phyloP scores from a whole-genome alignment of 1,140 invertebrate genomes.

The Anagrus nilaparvatae region DNA sequence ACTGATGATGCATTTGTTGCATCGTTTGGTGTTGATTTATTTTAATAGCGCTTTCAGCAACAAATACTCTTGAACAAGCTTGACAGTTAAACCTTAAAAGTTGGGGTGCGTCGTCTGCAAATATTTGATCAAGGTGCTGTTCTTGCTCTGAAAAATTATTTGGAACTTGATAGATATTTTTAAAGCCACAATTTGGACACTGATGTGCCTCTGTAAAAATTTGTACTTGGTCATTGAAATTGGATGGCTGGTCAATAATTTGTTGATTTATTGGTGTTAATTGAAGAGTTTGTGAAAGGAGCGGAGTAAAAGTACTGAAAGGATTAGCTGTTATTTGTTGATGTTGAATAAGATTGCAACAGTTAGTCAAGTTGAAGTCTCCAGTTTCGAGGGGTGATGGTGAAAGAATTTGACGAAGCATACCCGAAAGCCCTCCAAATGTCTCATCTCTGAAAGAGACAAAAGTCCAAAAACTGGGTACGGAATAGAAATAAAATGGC shows the following conservation, averaged over 20 bases:
- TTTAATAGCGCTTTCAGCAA: slow-evolving; percentile 29
- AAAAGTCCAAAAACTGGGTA: slow-evolving; percentile 38
- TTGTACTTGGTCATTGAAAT: slow-evolving; percentile 28
- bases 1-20: neutral
- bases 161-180: slow-evolving; percentile 37
- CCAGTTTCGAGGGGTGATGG: slow-evolving; percentile 34
- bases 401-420: slow-evolving; percentile 40
- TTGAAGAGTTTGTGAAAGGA: slow-evolving; percentile 28
- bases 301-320: slow-evolving; percentile 30
- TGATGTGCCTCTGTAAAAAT: slow-evolving; percentile 30
- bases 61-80: slow-evolving; percentile 30
- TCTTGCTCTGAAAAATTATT: slow-evolving; percentile 28
- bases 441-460: slow-evolving; percentile 40
- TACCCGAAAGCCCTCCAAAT: slow-evolving; percentile 39
- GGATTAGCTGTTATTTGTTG: slow-evolving; percentile 19
- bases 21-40: slow-evolving; percentile 12
- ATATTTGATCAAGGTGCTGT: slow-evolving; percentile 18
- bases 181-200: slow-evolving; percentile 35
- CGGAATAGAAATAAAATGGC: too few relatives aligned
- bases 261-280: slow-evolving; percentile 18
- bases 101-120: slow-evolving; percentile 17
- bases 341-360: slow-evolving; percentile 27
- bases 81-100: slow-evolving; percentile 29
- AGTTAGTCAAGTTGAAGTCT: slow-evolving; percentile 21
- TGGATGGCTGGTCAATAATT: slow-evolving; percentile 22